Base-by-base conservation (phyloP, 2,888 invertebrate genomes). In the Aelia acuminata region DNA sequence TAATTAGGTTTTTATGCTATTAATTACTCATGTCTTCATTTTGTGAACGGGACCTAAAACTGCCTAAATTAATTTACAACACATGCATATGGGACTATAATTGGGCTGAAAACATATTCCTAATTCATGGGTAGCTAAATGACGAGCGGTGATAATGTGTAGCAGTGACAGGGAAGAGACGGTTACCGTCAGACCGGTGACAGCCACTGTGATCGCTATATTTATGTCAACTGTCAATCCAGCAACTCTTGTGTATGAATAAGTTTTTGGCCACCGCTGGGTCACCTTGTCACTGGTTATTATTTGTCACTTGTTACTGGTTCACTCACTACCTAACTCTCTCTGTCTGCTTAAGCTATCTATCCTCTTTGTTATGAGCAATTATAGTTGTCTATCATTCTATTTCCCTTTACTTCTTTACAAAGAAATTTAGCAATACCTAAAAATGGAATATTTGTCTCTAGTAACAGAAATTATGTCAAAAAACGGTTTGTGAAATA, bases 151-250 rank as follows among this genome's bases (percentile, higher is more conserved):
- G 43, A 43, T 80, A 80, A 80, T 80, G 63, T 20, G 18, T 0
- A 4, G 7, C 0, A 3, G 39, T 80, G 80, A 80, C 80, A 80
- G 80, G n/a, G 80, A 80, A 80, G 80, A 80, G 80, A 43, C 31
- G 26, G 22, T 20, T 39, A 4, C 75, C 31, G 75, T 75, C 39
- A 39, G 22, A 20, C 20, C 31, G 18, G 7, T 75, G 75, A 39
- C 75, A 70, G n/a, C n/a, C n/a, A n/a, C n/a, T n/a, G 18, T 20
- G 11, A 18, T 4, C 18, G 70, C 70, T 26, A 13, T 0, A 20
- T 39, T 20, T 75, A 35, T 80, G 80, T 80, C 80, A 80, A n/a
- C 43, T 80, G 80, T 80, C 80, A 80, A 80, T 43, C 80, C 3
- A 11, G 22, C 63, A 18, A 20, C 63, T 70, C 31, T 70, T 70